Evolutionary conservation across 2,113 vertebrate genomes (phyloP), one percentile per base, ranked within the genome.

Genomic region (Apistogramma diplotaenia): DNA sequence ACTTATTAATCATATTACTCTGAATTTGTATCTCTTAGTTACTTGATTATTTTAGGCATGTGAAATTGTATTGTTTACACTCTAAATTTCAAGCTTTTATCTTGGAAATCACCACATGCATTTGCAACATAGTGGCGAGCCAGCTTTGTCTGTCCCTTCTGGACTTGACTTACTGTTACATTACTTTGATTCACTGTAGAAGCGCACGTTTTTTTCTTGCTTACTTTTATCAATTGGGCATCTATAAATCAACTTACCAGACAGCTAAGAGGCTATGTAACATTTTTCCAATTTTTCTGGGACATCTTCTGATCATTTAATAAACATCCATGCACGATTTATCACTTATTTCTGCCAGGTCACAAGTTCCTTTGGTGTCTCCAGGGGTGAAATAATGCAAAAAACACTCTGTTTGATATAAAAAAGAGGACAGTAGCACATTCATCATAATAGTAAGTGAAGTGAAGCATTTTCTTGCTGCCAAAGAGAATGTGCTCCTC

Each of bases 401-500:
- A 76, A 80, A 82, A 59, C 2, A 58, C 10, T 61, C 60, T 33
- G 12, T 79, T 51, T 58, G 35, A 72, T 83, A 82, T 53, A 33
- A 83, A 84, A 84, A 78, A 74, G 43, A 57, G 54, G 62, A 65
- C 40, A 46, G 55, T 57, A 43, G 58, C 79, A 46, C 59, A 74
- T 49, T 58, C 71, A 25, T 81, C 74, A 78, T 82, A 67, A 77
- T 55, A 49, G 57, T 54, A 82, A 74, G 55, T 83, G 53, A 84
- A 77, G 74, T 61, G 67, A 81, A 27, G 74, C 62, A 81, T 86
- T 84, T 89, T 29, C 78, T 60, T 49, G 76, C 93, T 92, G 93
- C 90, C 93, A 92, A 83, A 90, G 40, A 77, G 74, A 95, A 93
- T 94, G 72, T 89, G 85, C 74, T 79, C 84, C 84, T 94, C 93